Conservation (phyloP, 2,888 invertebrate genomes). For the Eupithecia subumbrata region DNA sequence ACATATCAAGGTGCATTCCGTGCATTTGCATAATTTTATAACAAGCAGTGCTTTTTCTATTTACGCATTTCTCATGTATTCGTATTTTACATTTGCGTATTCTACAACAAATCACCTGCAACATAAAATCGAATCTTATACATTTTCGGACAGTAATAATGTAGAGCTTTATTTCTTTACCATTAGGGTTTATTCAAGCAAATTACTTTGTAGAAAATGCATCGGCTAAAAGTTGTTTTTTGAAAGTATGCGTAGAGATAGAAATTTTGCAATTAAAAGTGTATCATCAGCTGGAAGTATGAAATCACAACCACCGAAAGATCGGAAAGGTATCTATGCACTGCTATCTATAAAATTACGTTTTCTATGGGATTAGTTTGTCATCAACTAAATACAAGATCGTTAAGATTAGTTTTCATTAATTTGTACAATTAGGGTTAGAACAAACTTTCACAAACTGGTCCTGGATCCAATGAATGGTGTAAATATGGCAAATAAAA, state of each 20-base stretch:
- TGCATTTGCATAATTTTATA: conserved; percentile 74
- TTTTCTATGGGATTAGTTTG: conserved; percentile 56
- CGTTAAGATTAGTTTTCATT: conserved; percentile 53
- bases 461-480: conserved; percentile 53
- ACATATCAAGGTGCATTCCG: conserved; percentile 72
- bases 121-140: conserved; percentile 32
- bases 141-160: conserved; percentile 13
- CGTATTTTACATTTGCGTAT: conserved; percentile 33
- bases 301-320: conserved; percentile 49
- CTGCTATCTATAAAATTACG: conserved; percentile 66
- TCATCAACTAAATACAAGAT: conserved; percentile 47
- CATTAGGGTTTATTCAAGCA: not conserved
- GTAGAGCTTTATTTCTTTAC: not conserved
- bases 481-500: conserved; percentile 60
- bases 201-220: conserved; percentile 14
- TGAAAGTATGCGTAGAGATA: conserved; percentile 23
- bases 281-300: conserved; percentile 36
- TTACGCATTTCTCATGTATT: conserved; percentile 58
- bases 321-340: conserved; percentile 47
- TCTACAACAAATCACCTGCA: conserved; percentile 37
- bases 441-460: conserved; percentile 49
- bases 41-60: conserved; percentile 76
- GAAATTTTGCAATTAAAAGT: conserved; percentile 38
- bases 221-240: conserved; percentile 31
- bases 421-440: conserved; percentile 48